These are phyloP conservation scores for Eurystomus glaucurus DNA, from an alignment of 2,797 vertebrate species.

Conservation along the genomic window DNA sequence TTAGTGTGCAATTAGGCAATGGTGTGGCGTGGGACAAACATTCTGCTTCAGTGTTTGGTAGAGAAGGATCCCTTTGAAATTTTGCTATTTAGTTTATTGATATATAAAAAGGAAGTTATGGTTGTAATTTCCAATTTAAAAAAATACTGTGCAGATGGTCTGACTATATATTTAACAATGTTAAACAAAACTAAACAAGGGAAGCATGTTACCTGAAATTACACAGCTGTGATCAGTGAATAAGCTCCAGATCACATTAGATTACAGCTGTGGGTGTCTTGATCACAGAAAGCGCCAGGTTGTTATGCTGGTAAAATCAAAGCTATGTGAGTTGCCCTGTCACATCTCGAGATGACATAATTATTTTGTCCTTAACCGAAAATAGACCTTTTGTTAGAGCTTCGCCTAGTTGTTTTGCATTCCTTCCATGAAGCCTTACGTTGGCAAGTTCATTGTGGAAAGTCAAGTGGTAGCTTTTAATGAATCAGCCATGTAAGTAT, in stretches of 20 bases:
- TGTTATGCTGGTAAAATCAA: constrained; percentile 56
- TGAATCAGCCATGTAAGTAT: constrained; percentile 1
- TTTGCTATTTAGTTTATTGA: constrained; percentile 91
- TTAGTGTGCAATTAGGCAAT: constrained; percentile 93
- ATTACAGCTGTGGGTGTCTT: constrained; percentile 85
- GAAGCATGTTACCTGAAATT: constrained; percentile 89
- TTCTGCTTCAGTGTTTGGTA: constrained; percentile 86
- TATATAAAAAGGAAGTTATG: constrained; percentile 91
- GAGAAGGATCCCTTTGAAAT: constrained; percentile 89
- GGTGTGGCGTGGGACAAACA: constrained; percentile 88
- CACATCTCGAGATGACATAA: constrained; percentile 47
- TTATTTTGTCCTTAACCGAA: constrained; percentile 58
- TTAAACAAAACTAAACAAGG: constrained; percentile 90
- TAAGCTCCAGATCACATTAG: constrained; percentile 85
- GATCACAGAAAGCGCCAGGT: constrained; percentile 69
- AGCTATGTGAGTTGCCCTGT: constrained; percentile 55
- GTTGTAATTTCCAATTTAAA: constrained; percentile 91
- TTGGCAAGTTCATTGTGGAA: not conserved
- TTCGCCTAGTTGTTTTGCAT: constrained; percentile 17
- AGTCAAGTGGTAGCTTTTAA: constrained; percentile 36
- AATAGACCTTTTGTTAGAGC: not conserved
- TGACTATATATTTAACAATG: constrained; percentile 90
- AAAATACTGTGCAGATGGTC: constrained; percentile 90
- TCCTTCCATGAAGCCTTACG: not conserved
- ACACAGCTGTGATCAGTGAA: constrained; percentile 88